A percentile compares a stretch with the other conserved stretches of the same genome.
phyloP scores from a whole-genome alignment of 2,797 vertebrate species.

The Oreortyx pictus region DNA sequence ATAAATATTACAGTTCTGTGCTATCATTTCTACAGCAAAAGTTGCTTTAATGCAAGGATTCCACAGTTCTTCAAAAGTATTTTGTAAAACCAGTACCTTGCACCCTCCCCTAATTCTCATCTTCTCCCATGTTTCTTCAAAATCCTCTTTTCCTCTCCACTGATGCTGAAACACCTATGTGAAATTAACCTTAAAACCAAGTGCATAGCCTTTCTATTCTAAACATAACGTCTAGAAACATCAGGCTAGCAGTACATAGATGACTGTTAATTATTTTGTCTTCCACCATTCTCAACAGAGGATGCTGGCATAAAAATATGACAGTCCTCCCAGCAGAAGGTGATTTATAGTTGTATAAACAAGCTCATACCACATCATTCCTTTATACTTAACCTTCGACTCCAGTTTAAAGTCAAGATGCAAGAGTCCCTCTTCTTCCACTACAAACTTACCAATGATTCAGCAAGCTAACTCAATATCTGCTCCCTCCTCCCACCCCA shows the following conservation, averaged over 20 bases:
- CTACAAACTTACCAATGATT: accelerated
- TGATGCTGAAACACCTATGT: background rate
- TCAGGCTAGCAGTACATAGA: background rate
- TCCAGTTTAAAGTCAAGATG: accelerated
- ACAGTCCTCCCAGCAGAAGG: no score
- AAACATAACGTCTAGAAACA: background rate
- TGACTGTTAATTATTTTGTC: background rate
- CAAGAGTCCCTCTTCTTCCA: background rate
- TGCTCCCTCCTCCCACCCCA: no score
- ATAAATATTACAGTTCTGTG: background rate
- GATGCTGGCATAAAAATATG: no score
- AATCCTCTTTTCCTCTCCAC: no score
- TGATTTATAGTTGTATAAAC: background rate
- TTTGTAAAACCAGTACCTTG: background rate
- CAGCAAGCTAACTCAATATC: background rate
- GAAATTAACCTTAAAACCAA: background rate
- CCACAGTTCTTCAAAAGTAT: background rate
- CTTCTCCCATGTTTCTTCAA: background rate
- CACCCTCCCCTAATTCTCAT: background rate
- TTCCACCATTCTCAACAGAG: background rate
- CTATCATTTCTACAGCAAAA: background rate
- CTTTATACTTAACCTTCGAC: background rate
- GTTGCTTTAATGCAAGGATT: background rate
- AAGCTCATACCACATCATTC: background rate
- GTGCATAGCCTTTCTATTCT: background rate